Percentiles rank a stretch among this genome's conserved stretches.
Evolutionary conservation across 2,888 invertebrate genomes (phyloP).

Genomic region (Myathropa florea): DNA sequence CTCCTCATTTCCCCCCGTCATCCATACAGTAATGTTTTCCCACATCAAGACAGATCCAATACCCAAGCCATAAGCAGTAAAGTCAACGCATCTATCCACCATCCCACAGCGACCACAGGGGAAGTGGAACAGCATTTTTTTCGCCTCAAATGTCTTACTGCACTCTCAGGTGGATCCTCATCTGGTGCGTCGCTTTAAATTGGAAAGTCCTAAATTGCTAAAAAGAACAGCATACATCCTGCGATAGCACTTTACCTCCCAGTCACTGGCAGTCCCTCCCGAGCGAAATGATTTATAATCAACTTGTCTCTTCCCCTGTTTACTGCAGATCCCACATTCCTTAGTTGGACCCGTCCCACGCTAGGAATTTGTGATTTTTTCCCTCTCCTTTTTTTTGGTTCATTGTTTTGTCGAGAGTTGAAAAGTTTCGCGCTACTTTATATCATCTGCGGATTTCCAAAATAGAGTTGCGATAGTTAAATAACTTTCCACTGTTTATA

Average conservation of each 20-base stretch:
- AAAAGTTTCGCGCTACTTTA: slow-evolving; percentile 69
- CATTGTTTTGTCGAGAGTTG: slow-evolving; percentile 34
- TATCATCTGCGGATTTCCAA: slow-evolving; percentile 71
- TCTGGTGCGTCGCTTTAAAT: neutral
- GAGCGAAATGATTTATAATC: slow-evolving; percentile 64
- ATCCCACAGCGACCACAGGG: neutral
- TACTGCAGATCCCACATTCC: slow-evolving; percentile 52
- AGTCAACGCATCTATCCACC: neutral
- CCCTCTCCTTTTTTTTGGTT: slow-evolving; percentile 18
- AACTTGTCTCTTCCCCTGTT: slow-evolving; percentile 57
- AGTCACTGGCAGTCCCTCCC: neutral
- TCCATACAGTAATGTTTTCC: neutral
- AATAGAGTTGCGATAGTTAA: slow-evolving; percentile 71
- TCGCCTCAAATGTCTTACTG: neutral
- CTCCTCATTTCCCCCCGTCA: neutral
- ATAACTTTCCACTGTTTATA: slow-evolving; percentile 69
- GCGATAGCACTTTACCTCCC: neutral
- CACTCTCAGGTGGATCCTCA: neutral
- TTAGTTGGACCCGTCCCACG: neutral
- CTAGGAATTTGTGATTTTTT: neutral
- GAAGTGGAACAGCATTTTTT: neutral
- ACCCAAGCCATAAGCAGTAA: neutral
- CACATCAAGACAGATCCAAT: neutral
- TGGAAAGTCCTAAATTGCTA: neutral
- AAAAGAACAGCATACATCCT: neutral